Base-by-base conservation (phyloP, 2,797 vertebrate genomes). In the Hipposideros larvatus region DNA sequence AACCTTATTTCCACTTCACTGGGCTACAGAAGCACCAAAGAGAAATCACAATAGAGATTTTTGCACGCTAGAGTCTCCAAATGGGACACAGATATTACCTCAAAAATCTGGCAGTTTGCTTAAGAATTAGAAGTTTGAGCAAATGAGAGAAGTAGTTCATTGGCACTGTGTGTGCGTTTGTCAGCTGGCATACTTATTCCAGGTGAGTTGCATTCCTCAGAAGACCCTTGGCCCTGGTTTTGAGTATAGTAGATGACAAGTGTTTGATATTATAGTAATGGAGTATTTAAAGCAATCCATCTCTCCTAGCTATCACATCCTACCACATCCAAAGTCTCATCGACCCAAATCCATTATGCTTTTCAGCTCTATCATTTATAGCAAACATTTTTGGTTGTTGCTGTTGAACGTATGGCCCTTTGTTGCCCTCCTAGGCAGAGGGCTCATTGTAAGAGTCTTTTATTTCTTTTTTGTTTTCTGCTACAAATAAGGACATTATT, bases 11-110 rank as follows among this genome's bases (percentile, higher is more conserved):
- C 61, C 31, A 70, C 37, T 92, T 92, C 90, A 95, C 0, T 92
- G 46, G 22, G 48, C 53, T 41, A 90, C 14, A 92, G 80, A 89
- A 80, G 80, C 51, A 78, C 51, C 71, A 82, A 87, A 90, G 55
- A 71, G n/a, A 97, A 26, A 73, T 95, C 71, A 83, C 61, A 87
- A 86, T 70, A 95, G 87, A 88, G 59, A 88, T 95, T 65, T 96
- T n/a, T 75, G n/a, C 48, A 84, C 19, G 92, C 16, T 22, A 91
- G 66, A 63, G 41, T 73, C 46, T 95, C 87, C 87, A 84, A 4
- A 37, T 77, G 87, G 63, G 63, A 89, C 34, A 65, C 11, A 55
- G 61, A 78, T 53, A 74, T 63, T 90, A 94, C 73, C 80, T 94
- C 75, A 41, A 93, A 28, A 87, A 78, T 96, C 34, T 77, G 63